Evolutionary conservation across 1,140 invertebrate species (phyloP).

Genomic region (Metopolophium dirhodum): DNA sequence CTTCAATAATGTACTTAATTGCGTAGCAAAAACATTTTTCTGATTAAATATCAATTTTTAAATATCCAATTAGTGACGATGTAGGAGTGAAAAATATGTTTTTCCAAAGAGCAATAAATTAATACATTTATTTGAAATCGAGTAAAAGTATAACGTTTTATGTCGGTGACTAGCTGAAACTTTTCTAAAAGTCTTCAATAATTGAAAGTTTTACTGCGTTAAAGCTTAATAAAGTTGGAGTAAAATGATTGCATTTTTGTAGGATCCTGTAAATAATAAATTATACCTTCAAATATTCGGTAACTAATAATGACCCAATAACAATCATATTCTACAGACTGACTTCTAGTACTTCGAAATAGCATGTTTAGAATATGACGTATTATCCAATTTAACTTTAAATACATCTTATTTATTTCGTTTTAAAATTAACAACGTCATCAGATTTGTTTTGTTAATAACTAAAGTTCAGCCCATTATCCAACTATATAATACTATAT

Average conservation of each 20-base stretch:
- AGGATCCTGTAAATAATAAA: not conserved
- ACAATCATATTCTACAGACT: not conserved
- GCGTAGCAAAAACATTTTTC: not conserved
- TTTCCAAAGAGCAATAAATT: not conserved
- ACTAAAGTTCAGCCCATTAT: not conserved
- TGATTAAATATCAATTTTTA: not conserved
- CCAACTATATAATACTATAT: not conserved
- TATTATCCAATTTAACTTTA: not conserved
- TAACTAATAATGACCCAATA: not conserved
- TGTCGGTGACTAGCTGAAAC: not conserved
- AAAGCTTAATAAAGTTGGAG: not conserved
- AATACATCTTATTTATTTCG: not conserved
- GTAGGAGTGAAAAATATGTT: not conserved
- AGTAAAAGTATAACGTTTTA: not conserved
- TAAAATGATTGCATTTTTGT: not conserved
- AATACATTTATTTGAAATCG: not conserved
- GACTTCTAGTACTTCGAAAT: not conserved
- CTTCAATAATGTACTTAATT: not conserved
- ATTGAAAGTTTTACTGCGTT: not conserved
- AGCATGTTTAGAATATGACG: not conserved
- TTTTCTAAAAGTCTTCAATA: not conserved
- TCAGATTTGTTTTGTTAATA: not conserved
- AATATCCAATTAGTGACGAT: not conserved
- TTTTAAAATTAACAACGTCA: not conserved
- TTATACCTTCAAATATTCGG: not conserved